Percentiles rank a stretch among this genome's conserved stretches.
phyloP scores from a whole-genome alignment of 2,797 vertebrate species.

The Phataginus tetradactyla region DNA sequence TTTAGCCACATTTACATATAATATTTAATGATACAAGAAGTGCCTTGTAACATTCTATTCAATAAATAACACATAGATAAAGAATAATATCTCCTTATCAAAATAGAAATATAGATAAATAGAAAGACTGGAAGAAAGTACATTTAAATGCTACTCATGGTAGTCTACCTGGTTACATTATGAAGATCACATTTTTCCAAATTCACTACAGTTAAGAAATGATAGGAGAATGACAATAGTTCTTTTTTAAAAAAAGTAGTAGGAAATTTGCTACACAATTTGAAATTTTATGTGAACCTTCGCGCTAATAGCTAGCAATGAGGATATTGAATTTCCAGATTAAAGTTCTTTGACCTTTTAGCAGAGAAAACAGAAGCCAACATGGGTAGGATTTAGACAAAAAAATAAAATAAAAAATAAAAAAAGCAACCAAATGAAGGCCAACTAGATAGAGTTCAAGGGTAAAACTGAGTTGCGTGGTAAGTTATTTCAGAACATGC shows the following conservation, averaged over 20 bases:
- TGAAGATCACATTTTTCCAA: slow-evolving; percentile 3
- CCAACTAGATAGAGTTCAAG: neutral
- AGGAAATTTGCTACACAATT: neutral
- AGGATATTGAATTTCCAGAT: neutral
- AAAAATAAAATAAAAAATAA: neutral
- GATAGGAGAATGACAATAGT: neutral
- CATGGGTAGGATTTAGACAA: neutral
- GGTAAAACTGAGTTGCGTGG: neutral
- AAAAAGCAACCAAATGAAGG: neutral
- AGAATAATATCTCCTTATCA: neutral
- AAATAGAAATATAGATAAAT: neutral
- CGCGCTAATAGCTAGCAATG: neutral
- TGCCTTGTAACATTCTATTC: neutral
- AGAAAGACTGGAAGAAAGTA: neutral
- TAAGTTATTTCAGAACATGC: neutral
- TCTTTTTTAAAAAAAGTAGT: neutral
- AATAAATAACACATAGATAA: neutral
- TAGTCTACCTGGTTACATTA: neutral
- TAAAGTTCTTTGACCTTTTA: neutral
- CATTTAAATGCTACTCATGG: neutral
- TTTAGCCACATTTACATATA: neutral
- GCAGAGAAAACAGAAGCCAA: neutral
- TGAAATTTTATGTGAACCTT: neutral
- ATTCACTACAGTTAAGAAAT: neutral
- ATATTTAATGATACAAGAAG: neutral